phyloP scores from a whole-genome alignment of 2,888 invertebrate genomes.

The Noctua pronuba region DNA sequence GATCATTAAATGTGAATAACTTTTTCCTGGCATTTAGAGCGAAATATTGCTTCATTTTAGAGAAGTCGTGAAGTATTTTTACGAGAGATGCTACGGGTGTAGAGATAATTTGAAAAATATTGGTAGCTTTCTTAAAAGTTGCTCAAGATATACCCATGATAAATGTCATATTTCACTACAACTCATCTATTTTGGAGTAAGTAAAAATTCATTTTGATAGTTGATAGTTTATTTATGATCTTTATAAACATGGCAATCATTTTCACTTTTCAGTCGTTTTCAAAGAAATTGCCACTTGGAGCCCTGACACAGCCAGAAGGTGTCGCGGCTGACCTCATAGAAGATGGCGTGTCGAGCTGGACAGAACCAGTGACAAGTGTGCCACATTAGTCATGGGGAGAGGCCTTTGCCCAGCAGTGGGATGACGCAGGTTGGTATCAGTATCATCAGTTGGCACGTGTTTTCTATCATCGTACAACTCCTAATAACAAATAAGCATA shows the following conservation, averaged over 20 bases:
- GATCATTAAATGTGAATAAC: neutral
- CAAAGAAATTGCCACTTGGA: no score
- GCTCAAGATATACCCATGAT: neutral
- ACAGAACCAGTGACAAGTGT: no score
- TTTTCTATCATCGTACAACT: neutral
- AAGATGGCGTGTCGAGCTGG: no score
- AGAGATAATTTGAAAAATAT: neutral
- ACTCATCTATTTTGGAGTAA: neutral
- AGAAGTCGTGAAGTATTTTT: neutral
- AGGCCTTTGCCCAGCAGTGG: neutral
- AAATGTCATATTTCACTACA: neutral
- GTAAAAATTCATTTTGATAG: neutral
- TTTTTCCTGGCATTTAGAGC: constrained; percentile 3
- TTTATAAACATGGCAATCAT: neutral
- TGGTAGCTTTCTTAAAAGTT: neutral
- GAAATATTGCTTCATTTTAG: constrained; percentile 7
- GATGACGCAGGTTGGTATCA: neutral
- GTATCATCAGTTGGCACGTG: neutral
- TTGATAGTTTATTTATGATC: neutral
- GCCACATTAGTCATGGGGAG: neutral
- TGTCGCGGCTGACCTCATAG: no score
- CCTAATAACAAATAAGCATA: neutral
- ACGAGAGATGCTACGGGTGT: neutral
- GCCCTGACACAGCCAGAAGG: no score
- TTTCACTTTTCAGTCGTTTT: neutral